phyloP scores from a whole-genome alignment of 2,888 invertebrate species.

The Idaea straminata region DNA sequence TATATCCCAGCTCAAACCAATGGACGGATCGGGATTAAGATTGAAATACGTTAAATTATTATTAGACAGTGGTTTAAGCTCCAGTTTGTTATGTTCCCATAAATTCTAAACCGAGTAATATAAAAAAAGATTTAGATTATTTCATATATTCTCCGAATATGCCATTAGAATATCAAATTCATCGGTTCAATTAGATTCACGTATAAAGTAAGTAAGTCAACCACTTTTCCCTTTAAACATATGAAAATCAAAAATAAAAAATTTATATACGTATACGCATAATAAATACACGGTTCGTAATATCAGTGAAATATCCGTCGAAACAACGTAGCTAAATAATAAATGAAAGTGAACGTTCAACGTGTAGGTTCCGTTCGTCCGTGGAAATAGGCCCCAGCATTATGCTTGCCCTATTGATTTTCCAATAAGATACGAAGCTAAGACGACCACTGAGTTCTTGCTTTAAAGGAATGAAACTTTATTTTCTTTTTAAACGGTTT shows the following conservation, averaged over 20 bases:
- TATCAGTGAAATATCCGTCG: background rate
- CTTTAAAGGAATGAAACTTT: slow-evolving; percentile 15
- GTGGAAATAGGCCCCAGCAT: slow-evolving; percentile 31
- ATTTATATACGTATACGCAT: slow-evolving; percentile 4
- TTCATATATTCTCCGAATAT: too few species aligned
- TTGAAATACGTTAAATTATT: too few species aligned
- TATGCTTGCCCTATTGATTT: slow-evolving; percentile 56
- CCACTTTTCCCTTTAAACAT: slow-evolving; percentile 3
- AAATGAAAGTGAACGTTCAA: slow-evolving; percentile 4
- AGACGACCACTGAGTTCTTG: slow-evolving; percentile 22
- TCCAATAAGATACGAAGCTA: slow-evolving; percentile 52
- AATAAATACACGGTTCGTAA: background rate
- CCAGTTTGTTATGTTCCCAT: too few species aligned
- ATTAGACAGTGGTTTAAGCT: too few species aligned
- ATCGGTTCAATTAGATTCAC: too few species aligned
- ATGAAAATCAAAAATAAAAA: background rate
- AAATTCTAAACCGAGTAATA: too few species aligned
- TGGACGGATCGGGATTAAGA: too few species aligned
- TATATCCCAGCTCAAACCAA: too few species aligned
- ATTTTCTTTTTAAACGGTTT: background rate
- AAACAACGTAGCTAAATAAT: slow-evolving; percentile 2
- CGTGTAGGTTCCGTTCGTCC: slow-evolving; percentile 12
- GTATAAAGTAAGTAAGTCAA: too few species aligned
- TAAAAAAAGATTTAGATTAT: too few species aligned
- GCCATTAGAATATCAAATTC: too few species aligned